Evolutionary conservation across 2,888 invertebrate species (phyloP).

Genomic region (Parthenolecanium corni): DNA sequence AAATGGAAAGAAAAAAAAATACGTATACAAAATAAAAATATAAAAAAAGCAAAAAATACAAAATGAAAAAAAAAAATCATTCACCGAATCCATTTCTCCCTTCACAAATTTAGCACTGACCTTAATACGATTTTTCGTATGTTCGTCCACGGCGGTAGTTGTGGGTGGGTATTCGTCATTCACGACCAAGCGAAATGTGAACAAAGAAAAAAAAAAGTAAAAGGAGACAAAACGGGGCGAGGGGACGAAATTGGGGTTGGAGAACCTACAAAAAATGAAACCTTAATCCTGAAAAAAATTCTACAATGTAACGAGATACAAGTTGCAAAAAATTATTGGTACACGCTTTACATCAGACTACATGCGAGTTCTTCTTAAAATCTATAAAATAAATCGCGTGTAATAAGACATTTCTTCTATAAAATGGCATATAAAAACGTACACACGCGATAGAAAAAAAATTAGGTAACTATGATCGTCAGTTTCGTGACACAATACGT

Average conservation of each 20-base stretch:
- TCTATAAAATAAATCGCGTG: not conserved
- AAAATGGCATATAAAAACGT: no score
- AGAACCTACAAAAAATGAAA: not conserved
- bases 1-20: not conserved
- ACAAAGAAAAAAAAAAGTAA: not conserved
- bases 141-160: no score
- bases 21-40: not conserved
- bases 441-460: no score
- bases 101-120: not conserved
- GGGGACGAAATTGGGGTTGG: not conserved
- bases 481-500: no score
- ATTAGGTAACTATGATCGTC: no score
- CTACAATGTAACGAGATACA: no score
- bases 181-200: not conserved
- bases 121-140: not conserved
- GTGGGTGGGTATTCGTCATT: not conserved
- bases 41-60: not conserved
- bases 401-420: not conserved
- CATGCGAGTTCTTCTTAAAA: no score
- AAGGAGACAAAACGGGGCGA: not conserved
- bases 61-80: not conserved
- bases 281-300: no score
- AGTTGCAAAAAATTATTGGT: no score
- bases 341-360: no score
- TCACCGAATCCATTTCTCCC: not conserved